Conservation (phyloP, 2,113 vertebrate species). For the Mesocricetus auratus region DNA sequence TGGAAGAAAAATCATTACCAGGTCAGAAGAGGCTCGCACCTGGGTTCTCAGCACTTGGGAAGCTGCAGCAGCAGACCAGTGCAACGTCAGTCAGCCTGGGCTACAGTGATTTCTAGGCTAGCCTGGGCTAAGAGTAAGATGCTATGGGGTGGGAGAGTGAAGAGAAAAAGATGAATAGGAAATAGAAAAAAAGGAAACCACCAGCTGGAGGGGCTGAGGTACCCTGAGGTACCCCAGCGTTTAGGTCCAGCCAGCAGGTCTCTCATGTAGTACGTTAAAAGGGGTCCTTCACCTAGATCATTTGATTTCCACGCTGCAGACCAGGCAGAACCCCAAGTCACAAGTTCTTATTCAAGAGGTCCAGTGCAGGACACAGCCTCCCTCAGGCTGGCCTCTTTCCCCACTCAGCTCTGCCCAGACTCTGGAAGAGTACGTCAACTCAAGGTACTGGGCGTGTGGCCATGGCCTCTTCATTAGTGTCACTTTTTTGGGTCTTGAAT, state of each 20-base stretch:
- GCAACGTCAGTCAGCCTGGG: too few relatives aligned
- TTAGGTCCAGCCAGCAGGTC: neutral
- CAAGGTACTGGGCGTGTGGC: neutral
- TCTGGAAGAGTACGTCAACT: accelerated
- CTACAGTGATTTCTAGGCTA: neutral
- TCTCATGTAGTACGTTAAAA: neutral
- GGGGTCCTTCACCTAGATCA: accelerated
- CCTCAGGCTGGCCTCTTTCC: neutral
- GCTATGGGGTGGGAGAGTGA: too few relatives aligned
- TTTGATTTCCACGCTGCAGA: neutral
- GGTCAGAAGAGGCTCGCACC: neutral
- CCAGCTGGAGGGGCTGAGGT: too few relatives aligned
- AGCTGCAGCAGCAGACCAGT: neutral
- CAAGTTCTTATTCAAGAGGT: neutral
- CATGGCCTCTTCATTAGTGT: too few relatives aligned
- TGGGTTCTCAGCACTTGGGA: neutral
- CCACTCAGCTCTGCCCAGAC: neutral
- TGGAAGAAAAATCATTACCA: too few relatives aligned
- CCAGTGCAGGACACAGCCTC: neutral
- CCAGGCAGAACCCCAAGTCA: neutral
- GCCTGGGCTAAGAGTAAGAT: neutral
- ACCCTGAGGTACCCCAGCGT: neutral
- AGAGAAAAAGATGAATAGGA: neutral
- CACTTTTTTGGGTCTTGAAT: neutral
- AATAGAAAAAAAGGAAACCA: neutral